Percentiles rank a stretch among this genome's conserved stretches.
phyloP scores from a whole-genome alignment of 2,113 vertebrate genomes.

The Silurus asotus region DNA sequence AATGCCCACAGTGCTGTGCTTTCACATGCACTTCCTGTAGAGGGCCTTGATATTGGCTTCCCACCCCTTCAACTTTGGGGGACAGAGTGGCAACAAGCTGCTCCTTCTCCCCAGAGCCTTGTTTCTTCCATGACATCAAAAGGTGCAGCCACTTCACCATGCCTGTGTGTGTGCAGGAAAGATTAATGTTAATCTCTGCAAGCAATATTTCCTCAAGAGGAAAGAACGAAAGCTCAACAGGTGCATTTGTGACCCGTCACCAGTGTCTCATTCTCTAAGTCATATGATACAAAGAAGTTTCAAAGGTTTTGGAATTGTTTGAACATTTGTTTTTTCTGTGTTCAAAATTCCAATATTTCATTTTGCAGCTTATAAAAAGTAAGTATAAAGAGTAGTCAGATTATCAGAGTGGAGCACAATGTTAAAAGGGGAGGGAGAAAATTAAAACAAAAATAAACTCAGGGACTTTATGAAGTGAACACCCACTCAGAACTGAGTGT shows the following conservation, averaged over 20 bases:
- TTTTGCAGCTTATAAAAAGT: background rate
- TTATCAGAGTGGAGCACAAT: slow-evolving; percentile 25
- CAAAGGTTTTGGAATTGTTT: background rate
- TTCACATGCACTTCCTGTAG: slow-evolving; percentile 58
- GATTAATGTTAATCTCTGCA: slow-evolving; percentile 51
- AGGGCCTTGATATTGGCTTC: slow-evolving; percentile 52
- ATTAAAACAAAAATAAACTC: slow-evolving; percentile 46
- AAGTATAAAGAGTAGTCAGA: slow-evolving; percentile 16
- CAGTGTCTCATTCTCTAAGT: background rate
- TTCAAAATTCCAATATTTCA: background rate
- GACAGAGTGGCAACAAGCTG: slow-evolving; percentile 49
- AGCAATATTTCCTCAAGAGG: slow-evolving; percentile 36
- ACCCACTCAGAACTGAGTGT: slow-evolving; percentile 35
- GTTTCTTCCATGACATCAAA: slow-evolving; percentile 55
- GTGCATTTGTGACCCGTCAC: slow-evolving; percentile 35
- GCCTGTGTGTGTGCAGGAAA: slow-evolving; percentile 50
- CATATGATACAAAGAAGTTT: background rate
- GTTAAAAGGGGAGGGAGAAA: slow-evolving; percentile 28
- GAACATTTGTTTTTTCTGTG: background rate
- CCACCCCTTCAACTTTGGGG: slow-evolving; percentile 37
- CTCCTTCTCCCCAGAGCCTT: slow-evolving; percentile 37
- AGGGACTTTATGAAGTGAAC: slow-evolving; percentile 49
- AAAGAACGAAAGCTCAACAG: slow-evolving; percentile 37
- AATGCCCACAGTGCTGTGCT: slow-evolving; percentile 50
- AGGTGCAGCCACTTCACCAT: slow-evolving; percentile 44